These are phyloP conservation scores for Xestia xanthographa DNA, from an alignment of 2,888 invertebrate species.

Conservation along the genomic window DNA sequence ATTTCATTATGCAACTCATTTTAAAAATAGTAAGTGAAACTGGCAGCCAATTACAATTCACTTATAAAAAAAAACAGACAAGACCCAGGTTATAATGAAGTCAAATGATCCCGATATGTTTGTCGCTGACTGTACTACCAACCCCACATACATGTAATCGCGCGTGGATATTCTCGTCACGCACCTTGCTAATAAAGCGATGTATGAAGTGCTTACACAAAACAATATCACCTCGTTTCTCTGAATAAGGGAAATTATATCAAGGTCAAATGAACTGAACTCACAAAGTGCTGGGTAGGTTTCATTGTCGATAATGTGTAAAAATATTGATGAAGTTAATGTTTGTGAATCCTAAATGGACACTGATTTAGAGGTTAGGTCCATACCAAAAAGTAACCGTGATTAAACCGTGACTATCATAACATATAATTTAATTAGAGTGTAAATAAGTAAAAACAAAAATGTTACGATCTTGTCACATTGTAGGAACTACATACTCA, in stretches of 20 bases:
- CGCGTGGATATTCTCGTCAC: slow-evolving; percentile 82
- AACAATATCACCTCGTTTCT: slow-evolving; percentile 75
- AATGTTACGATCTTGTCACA: too few relatives aligned
- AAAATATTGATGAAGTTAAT: not conserved
- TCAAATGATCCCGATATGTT: not conserved
- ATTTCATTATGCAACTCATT: too few relatives aligned
- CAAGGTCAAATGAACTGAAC: slow-evolving; percentile 56
- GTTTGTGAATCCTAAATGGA: not conserved
- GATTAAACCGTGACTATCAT: too few relatives aligned
- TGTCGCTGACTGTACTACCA: slow-evolving; percentile 30
- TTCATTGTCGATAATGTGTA: not conserved
- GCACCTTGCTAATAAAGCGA: slow-evolving; percentile 85
- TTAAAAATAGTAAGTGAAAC: not conserved
- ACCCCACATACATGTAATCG: slow-evolving; percentile 67
- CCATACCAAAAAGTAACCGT: too few relatives aligned
- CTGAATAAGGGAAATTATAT: slow-evolving; percentile 73
- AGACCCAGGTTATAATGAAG: not conserved
- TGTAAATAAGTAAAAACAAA: too few relatives aligned
- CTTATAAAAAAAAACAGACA: too few relatives aligned
- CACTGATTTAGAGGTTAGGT: not conserved
- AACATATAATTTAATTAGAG: too few relatives aligned
- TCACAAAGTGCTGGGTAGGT: not conserved
- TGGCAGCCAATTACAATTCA: not conserved
- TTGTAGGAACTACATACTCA: too few relatives aligned
- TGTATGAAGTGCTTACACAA: slow-evolving; percentile 81